Conservation (phyloP, 2,888 invertebrate genomes). For the Leptopilina drosophilae region DNA sequence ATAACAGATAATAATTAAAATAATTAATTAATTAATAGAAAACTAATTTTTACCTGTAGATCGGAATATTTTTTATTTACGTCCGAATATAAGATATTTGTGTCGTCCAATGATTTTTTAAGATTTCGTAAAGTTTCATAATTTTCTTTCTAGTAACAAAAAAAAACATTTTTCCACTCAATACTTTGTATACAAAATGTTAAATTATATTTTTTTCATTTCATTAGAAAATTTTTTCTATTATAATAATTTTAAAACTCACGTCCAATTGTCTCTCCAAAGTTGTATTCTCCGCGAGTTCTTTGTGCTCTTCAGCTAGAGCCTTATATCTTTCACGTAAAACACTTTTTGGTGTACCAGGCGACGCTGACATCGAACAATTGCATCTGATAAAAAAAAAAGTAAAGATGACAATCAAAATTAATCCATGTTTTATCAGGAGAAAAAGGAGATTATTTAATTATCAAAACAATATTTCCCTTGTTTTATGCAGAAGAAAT, state of each 20-base stretch:
- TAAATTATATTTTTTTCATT: too few relatives aligned
- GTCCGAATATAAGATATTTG: slow-evolving; percentile 52
- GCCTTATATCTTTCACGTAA: slow-evolving; percentile 75
- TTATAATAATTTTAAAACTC: too few relatives aligned
- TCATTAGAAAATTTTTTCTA: too few relatives aligned
- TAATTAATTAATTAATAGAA: background rate
- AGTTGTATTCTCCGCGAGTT: slow-evolving; percentile 80
- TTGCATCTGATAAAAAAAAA: slow-evolving; percentile 19
- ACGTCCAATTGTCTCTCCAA: slow-evolving; percentile 79
- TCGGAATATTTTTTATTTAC: slow-evolving; percentile 57
- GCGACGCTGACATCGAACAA: slow-evolving; percentile 52
- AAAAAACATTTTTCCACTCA: too few relatives aligned
- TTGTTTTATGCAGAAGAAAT: too few relatives aligned
- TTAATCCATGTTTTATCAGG: background rate
- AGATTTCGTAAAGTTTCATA: slow-evolving; percentile 47
- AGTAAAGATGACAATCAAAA: background rate
- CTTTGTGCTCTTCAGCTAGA: slow-evolving; percentile 79
- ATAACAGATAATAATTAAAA: background rate
- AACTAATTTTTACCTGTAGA: slow-evolving; percentile 44
- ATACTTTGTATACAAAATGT: too few relatives aligned
- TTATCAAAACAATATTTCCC: too few relatives aligned
- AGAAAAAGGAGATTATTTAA: background rate
- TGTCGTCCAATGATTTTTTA: slow-evolving; percentile 53
- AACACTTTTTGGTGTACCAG: slow-evolving; percentile 69
- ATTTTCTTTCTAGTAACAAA: slow-evolving; percentile 30